Base-by-base conservation (phyloP, 2,113 vertebrate species). In the Cichladusa arquata region DNA sequence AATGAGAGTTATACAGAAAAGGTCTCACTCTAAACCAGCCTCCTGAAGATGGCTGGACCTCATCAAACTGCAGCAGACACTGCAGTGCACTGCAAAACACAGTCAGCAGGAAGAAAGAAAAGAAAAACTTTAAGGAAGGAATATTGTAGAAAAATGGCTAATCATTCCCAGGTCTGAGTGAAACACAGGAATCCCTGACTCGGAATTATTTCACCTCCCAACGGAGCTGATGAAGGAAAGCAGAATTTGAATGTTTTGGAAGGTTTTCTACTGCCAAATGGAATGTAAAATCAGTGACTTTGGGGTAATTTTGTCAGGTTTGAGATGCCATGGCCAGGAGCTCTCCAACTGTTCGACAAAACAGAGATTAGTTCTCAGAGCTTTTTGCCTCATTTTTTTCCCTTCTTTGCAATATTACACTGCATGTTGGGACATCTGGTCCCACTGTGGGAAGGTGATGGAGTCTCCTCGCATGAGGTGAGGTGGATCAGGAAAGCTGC, bases 371-470 rank as follows among this genome's bases (percentile, higher is more conserved):
- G 93, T 74, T 93, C 53, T 86, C 92, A 57, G 82, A 79, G 92
- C 72, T 77, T 90, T 93, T 74, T 51, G 58, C 60, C 66, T 78
- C 15, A 5, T 82, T 79, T 88, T 90, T 69, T 79, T 8, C 73
- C 47, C 57, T 67, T 88, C 80, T 79, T 29, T 26, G 16, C 77
- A 92, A 90, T 89, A 88, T 86, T 88, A 51, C 70, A 36, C 76
- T 92, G 81, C 31, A 16, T 72, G 12, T 45, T 73, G 88, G 90
- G 94, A 94, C 97, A 97, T 93, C 97, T 97, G 96, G 96, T 93
- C 92, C 92, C 95, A 87, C 79, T 26, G 96, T 78, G 88, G 96
- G 96, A 83, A 90, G 80, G 92, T 78, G 90, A 92, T 90, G 42
- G 87, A 87, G 94, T 93, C 92, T 96, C 88, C 64, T 66, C 12